Base-by-base conservation (phyloP, 2,888 invertebrate species). In the Gandaritis pyraliata region DNA sequence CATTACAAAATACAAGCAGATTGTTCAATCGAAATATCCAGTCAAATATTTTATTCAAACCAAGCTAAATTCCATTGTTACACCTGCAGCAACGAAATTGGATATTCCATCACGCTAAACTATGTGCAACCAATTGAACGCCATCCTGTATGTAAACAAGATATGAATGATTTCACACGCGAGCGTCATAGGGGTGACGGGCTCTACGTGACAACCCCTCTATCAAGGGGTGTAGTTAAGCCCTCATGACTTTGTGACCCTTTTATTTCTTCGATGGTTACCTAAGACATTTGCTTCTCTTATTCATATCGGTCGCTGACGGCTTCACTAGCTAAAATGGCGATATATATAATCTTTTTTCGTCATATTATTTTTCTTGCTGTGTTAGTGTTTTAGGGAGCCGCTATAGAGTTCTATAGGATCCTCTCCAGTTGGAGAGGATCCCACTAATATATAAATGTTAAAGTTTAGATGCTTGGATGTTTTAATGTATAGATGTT, bases 161-260 rank as follows among this genome's bases (percentile, higher is more conserved):
- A 68, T 72, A 71, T 78, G 80, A 81, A 80, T 79, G 78, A 82
- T 82, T 82, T 80, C 71, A 72, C 73, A 72, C 71, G 70, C 72
- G 71, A 72, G 71, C 72, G 73, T 74, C 72, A 67, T 55, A 45
- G 52, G 54, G 54, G 54, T 60, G 60, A 58, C 51, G 38, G n/a
- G 46, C 23, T 46, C 39, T 58, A 47, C 46, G 46, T 46, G 45
- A 43, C 45, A 29, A 11, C 38, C 53, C 45, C 52, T 52, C 12
- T 38, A 10, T 18, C 13, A 13, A 38, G 46, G 36, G 46, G 18
- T 38, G 46, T 47, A 54, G 46, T 46, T 54, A 29, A 41, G 52
- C 12, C 41, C 23, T 41, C 41, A 43, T 16, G 43, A 16, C 11
- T 16, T 43, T 43, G 43, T 16, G 16, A 10, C 15, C 43, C 43